Evolutionary conservation across 2,113 vertebrate genomes (phyloP).

Genomic region (Henicopernis longicauda): DNA sequence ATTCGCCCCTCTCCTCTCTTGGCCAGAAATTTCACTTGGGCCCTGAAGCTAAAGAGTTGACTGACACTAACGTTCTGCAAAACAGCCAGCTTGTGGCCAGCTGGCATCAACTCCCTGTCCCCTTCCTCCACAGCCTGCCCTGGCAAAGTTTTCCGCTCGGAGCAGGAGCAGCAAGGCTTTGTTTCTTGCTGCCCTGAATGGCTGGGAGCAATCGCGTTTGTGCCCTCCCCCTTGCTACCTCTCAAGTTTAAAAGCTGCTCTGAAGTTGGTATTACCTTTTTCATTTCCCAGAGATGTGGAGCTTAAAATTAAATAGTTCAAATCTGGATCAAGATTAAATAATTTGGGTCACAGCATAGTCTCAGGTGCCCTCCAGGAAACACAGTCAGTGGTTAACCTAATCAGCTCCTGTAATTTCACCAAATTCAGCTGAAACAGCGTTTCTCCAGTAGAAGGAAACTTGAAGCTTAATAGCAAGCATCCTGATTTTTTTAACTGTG

Average conservation of each 20-base stretch:
- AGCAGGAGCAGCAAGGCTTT: neutral
- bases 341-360: slow-evolving; percentile 1
- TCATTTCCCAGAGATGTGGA: neutral
- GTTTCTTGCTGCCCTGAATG: neutral
- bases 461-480: neutral
- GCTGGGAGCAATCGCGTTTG: neutral
- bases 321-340: slow-evolving; percentile 24
- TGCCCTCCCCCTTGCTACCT: neutral
- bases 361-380: slow-evolving; percentile 23
- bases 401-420: slow-evolving; percentile 37
- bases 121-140: neutral
- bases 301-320: neutral
- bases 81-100: neutral
- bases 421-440: slow-evolving; percentile 40
- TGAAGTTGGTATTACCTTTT: neutral
- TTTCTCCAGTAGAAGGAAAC: slow-evolving; percentile 10
- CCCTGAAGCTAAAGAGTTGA: neutral
- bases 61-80: neutral
- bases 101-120: neutral
- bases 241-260: neutral
- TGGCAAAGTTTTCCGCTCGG: accelerated
- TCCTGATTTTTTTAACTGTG: neutral
- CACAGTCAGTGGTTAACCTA: slow-evolving; percentile 31
- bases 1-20: neutral
- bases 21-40: neutral